Evolutionary conservation across 2,797 vertebrate genomes (phyloP), one percentile per base, ranked within the genome.

Genomic region (Neomorphus geoffroyi): DNA sequence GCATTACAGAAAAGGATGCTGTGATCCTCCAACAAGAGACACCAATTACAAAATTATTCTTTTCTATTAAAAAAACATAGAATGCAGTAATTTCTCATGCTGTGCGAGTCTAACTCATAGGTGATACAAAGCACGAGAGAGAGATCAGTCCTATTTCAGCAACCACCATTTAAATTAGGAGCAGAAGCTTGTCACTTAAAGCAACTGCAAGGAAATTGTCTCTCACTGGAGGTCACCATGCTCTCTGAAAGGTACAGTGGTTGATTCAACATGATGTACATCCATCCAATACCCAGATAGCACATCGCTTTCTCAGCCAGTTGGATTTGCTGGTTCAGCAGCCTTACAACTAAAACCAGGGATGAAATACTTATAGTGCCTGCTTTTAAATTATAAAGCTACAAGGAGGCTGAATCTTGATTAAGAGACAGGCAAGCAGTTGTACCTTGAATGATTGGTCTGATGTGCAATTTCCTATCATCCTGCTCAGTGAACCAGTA

Each of bases 381-480:
- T 65, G 61, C 23, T 92, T 97, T 91, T 88, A 95, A 96, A 87
- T 67, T 58, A 53, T 51, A n/a, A 95, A 95, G 65, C 24, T 78
- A 93, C 64, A 66, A 75, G 72, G 61, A 90, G 53, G 33, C n/a
- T 87, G 93, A 67, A 91, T 77, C 50, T 77, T 94, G 74, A 95
- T 96, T 88, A 94, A 95, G 88, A 95, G 80, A 78, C 80, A 88
- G 58, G 17, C 37, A 93, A 61, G 79, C 33, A 80, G 60, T 86
- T 77, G 73, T 57, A 79, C 50, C 57, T 88, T 72, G 61, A 96
- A 80, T 26, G 17, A 70, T 17, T 88, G 30, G 53, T 46, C 56
- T 86, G 64, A 90, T 66, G 43, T 7, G 37, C 64, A 66, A 80
- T 83, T 94, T 97, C 72, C 88, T 92, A 86, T 93, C 78, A 93